Percentiles rank a stretch among this genome's conserved stretches.
Evolutionary conservation across 2,797 vertebrate genomes (phyloP).

Genomic region (Sebastes goodei): DNA sequence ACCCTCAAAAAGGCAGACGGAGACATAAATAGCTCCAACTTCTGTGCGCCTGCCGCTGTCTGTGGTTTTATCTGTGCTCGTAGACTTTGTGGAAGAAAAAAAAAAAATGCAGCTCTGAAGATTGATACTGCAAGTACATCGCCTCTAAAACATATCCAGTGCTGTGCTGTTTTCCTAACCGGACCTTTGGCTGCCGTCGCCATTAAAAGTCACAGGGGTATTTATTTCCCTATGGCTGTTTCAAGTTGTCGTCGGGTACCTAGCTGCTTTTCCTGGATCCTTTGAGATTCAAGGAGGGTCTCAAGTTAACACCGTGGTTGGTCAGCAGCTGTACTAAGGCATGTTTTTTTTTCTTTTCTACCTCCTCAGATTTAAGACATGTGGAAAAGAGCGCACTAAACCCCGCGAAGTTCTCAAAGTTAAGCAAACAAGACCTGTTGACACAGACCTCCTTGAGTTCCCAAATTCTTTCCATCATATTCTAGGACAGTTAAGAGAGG

Average conservation of each 20-base stretch:
- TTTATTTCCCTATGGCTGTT: constrained; percentile 41
- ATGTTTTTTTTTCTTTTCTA: constrained; percentile 31
- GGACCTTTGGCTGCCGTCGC: constrained; percentile 31
- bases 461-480: constrained; percentile 75
- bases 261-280: constrained; percentile 32
- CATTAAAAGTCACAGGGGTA: constrained; percentile 19
- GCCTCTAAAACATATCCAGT: constrained; percentile 2
- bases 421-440: constrained; percentile 73
- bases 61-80: background rate
- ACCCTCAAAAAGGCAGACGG: background rate
- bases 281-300: constrained; percentile 31
- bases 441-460: constrained; percentile 70
- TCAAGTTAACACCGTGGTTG: constrained; percentile 51
- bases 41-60: background rate
- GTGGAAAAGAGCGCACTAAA: constrained; percentile 53
- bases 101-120: constrained; percentile 6
- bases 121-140: constrained; percentile 16
- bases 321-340: constrained; percentile 48
- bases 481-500: constrained; percentile 73
- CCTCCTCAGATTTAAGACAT: constrained; percentile 41
- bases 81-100: constrained; percentile 12
- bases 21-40: constrained; percentile 19
- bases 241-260: constrained; percentile 51
- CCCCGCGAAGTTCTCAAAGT: constrained; percentile 61
- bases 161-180: constrained; percentile 43